phyloP scores from a whole-genome alignment of 2,888 invertebrate species.

The Leptinotarsa tumamoca region DNA sequence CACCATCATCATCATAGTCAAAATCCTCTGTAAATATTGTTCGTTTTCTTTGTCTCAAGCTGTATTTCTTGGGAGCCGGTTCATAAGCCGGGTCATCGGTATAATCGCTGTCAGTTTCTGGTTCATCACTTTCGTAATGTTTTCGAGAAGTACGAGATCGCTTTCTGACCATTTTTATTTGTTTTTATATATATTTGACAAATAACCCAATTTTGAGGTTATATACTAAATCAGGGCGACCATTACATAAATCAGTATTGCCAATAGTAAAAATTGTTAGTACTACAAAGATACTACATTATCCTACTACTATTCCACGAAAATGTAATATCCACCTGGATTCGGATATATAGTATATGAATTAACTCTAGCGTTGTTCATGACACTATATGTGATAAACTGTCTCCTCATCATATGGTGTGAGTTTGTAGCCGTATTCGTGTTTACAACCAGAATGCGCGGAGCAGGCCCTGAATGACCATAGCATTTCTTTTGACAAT shows the following conservation, averaged over 20 bases:
- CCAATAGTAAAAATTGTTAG: not conserved
- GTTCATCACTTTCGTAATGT: conserved; percentile 51
- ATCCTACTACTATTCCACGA: too few relatives aligned
- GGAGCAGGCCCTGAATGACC: too few relatives aligned
- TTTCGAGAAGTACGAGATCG: conserved; percentile 49
- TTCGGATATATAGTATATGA: too few relatives aligned
- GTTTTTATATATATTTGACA: conserved; percentile 2
- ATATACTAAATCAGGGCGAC: not conserved
- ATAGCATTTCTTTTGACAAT: too few relatives aligned
- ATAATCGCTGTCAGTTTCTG: conserved; percentile 60
- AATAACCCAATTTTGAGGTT: conserved; percentile 6
- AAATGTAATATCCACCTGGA: too few relatives aligned
- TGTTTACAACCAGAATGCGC: too few relatives aligned
- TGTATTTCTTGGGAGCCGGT: conserved; percentile 56
- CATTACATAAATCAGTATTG: not conserved
- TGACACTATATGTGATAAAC: too few relatives aligned
- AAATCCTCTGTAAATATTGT: conserved; percentile 64
- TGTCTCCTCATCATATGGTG: too few relatives aligned
- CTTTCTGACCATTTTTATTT: conserved; percentile 57
- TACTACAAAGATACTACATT: not conserved
- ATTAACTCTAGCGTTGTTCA: too few relatives aligned
- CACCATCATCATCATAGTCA: conserved; percentile 62
- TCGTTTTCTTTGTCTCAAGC: conserved; percentile 56
- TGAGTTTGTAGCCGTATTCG: too few relatives aligned
- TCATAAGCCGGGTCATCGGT: conserved; percentile 54